Conservation (phyloP, 2,888 invertebrate genomes). For the Mesopsocus fuscifrons region DNA sequence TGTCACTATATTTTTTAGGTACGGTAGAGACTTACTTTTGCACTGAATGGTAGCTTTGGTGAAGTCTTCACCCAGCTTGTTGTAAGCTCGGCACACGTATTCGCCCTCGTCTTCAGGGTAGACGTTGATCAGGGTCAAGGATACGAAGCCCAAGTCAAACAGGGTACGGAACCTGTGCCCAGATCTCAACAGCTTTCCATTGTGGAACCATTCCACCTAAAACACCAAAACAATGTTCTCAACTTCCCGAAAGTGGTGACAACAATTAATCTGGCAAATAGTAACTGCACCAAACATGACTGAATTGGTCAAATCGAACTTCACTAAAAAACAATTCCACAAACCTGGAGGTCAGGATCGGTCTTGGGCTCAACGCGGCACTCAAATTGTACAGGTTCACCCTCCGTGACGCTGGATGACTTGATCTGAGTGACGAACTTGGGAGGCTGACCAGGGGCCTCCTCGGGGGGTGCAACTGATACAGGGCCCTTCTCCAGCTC, state of each 20-base stretch:
- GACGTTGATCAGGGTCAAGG: constrained; percentile 77
- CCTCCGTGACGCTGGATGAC: constrained; percentile 71
- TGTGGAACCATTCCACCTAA: constrained; percentile 80
- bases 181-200: constrained; percentile 69
- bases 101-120: constrained; percentile 91
- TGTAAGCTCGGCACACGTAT: constrained; percentile 79
- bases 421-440: constrained; percentile 74
- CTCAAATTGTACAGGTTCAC: constrained; percentile 85
- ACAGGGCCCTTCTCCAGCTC: constrained; percentile 72
- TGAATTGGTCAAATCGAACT: too few species aligned
- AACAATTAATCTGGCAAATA: too few species aligned
- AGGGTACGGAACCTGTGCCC: constrained; percentile 85
- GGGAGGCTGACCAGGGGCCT: constrained; percentile 53
- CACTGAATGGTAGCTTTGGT: constrained; percentile 70
- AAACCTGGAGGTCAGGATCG: constrained; percentile 57
- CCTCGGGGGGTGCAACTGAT: constrained; percentile 48
- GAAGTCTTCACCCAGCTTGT: constrained; percentile 79
- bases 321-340: too few species aligned
- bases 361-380: constrained; percentile 89
- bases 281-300: too few species aligned
- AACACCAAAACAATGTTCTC: too few species aligned
- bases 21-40: constrained; percentile 39
- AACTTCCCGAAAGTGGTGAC: too few species aligned
- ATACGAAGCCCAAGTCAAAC: constrained; percentile 87
- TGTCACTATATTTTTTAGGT: not conserved